Evolutionary conservation across 2,888 invertebrate genomes (phyloP).

Genomic region (Drosophila multiciliata): DNA sequence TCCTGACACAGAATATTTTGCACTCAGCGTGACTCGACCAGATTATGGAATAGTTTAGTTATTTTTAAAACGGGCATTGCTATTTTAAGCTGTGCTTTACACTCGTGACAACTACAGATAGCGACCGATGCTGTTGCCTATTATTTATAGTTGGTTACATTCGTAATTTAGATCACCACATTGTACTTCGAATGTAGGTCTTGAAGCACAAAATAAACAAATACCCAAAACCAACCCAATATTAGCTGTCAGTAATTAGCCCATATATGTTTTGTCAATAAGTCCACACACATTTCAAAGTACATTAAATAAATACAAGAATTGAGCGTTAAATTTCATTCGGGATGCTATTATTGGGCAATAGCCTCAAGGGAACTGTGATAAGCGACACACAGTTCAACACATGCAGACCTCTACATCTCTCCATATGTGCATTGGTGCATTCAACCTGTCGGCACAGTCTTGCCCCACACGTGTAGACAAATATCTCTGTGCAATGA

Average conservation of each 20-base stretch:
- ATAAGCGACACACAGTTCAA: constrained; percentile 35
- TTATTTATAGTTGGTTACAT: neutral
- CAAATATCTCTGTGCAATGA: constrained; percentile 10
- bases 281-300: neutral
- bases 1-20: constrained; percentile 8
- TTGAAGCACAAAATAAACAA: too few species aligned
- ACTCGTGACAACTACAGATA: constrained; percentile 8
- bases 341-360: constrained; percentile 28
- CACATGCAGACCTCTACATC: neutral
- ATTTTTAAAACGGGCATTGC: constrained; percentile 40
- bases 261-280: neutral
- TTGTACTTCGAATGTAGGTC: too few species aligned
- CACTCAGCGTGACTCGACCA: neutral
- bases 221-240: constrained; percentile 10
- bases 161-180: constrained; percentile 8
- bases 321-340: constrained; percentile 23
- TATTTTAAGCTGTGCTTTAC: constrained; percentile 35
- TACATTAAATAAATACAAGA: constrained; percentile 24
- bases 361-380: constrained; percentile 27
- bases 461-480: constrained; percentile 34
- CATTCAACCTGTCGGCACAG: constrained; percentile 50
- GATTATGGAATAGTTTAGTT: constrained; percentile 26
- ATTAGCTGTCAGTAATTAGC: constrained; percentile 24
- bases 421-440: constrained; percentile 42
- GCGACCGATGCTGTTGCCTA: neutral